Conservation (phyloP, 2,888 invertebrate species). For the Creontiades dilutus region DNA sequence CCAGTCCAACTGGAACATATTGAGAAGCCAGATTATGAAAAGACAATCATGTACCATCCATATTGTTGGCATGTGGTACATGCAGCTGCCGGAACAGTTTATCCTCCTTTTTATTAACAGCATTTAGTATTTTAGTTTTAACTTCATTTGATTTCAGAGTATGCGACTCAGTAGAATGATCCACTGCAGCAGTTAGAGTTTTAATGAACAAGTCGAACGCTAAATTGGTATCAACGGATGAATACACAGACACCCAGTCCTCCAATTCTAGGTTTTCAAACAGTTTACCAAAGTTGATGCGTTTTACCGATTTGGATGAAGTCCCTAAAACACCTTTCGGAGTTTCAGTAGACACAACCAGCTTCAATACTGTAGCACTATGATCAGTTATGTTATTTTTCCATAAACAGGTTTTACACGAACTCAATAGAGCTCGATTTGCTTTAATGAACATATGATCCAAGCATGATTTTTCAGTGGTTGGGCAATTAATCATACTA, state of each 20-base stretch:
- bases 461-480: constrained; percentile 6
- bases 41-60: too few relatives aligned
- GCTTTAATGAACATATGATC: background rate
- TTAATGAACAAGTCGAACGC: background rate
- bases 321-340: too few relatives aligned
- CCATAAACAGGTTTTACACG: background rate
- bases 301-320: background rate
- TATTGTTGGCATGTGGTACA: too few relatives aligned
- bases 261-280: background rate
- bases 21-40: too few relatives aligned
- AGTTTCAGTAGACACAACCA: too few relatives aligned
- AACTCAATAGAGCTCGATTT: background rate
- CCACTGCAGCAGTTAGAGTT: background rate
- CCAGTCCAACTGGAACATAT: too few relatives aligned
- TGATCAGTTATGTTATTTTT: background rate
- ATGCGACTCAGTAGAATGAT: background rate
- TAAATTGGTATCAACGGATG: background rate
- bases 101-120: background rate
- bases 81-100: too few relatives aligned
- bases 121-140: background rate
- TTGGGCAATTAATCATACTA: background rate
- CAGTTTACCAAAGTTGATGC: background rate
- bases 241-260: background rate
- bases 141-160: background rate
- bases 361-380: background rate